A percentile compares a stretch with the other conserved stretches of the same genome.
These are phyloP conservation scores for Dyspetes luteomarginatus DNA, from an alignment of 2,888 invertebrate genomes.

Conservation along the genomic window DNA sequence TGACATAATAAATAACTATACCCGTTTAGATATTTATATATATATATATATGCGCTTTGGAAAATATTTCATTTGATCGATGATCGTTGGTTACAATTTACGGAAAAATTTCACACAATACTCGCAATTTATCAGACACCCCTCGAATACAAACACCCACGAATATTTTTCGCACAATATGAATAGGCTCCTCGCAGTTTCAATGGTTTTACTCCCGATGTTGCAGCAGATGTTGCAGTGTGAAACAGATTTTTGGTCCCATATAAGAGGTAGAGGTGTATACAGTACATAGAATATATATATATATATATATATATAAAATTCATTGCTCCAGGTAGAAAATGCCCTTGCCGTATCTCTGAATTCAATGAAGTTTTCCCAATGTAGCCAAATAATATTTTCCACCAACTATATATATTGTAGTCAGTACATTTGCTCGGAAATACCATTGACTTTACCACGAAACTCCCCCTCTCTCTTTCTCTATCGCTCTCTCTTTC, in stretches of 20 bases:
- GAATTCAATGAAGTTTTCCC: not conserved
- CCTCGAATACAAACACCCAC: not conserved
- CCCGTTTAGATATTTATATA: too few relatives aligned
- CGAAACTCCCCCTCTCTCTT: not conserved
- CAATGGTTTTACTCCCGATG: not conserved
- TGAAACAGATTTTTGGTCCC: not conserved
- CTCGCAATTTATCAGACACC: not conserved
- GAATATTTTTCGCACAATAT: conserved; percentile 14
- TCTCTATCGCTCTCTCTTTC: too few relatives aligned
- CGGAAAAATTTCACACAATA: not conserved
- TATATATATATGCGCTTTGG: not conserved
- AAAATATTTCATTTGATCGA: conserved; percentile 1
- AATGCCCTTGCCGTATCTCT: not conserved
- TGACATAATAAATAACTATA: too few relatives aligned
- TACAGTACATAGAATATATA: too few relatives aligned
- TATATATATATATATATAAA: not conserved
- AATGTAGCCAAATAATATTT: conserved; percentile 1
- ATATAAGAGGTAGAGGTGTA: too few relatives aligned
- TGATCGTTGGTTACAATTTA: not conserved
- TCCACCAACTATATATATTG: not conserved
- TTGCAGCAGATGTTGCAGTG: not conserved
- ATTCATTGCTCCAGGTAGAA: not conserved
- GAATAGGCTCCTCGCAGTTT: not conserved
- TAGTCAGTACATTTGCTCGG: not conserved
- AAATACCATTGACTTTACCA: conserved; percentile 10